A percentile compares a stretch with the other conserved stretches of the same genome.
These are phyloP conservation scores for Chelonus formosanus DNA, from an alignment of 2,888 invertebrate genomes.

Conservation along the genomic window DNA sequence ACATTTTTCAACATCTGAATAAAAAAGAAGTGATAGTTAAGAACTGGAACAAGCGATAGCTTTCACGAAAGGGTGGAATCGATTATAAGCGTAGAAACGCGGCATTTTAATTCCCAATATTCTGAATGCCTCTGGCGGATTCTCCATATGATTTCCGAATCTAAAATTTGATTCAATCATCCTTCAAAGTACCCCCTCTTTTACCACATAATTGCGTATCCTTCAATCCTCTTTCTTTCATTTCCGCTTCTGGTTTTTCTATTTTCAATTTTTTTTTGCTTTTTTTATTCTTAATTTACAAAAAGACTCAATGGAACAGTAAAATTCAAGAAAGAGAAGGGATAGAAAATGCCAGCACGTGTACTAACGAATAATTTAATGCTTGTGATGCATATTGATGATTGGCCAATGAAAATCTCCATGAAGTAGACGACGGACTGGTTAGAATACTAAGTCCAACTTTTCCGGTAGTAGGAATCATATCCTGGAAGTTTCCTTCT, in stretches of 20 bases:
- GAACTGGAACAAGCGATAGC: conserved; percentile 5
- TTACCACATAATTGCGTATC: neutral
- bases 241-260: neutral
- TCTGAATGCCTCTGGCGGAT: conserved; percentile 4
- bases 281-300: neutral
- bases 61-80: conserved; percentile 2
- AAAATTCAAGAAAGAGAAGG: conserved; percentile 21
- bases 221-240: conserved; percentile 1
- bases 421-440: conserved; percentile 40
- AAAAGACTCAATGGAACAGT: conserved; percentile 14
- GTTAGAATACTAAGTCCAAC: conserved; percentile 41
- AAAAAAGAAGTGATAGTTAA: conserved; percentile 3
- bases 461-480: conserved; percentile 17
- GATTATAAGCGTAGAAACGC: neutral
- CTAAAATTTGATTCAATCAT: conserved; percentile 2
- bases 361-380: conserved; percentile 48
- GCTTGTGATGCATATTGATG: conserved; percentile 49
- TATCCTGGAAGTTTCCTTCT: conserved; percentile 5
- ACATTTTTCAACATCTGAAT: neutral
- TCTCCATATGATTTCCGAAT: conserved; percentile 16
- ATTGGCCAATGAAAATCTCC: conserved; percentile 46
- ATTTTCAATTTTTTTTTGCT: neutral
- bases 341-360: conserved; percentile 24
- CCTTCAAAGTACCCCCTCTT: too few species aligned
- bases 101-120: neutral